phyloP scores from a whole-genome alignment of 1,140 invertebrate genomes.

The Dendrolimus punctatus region DNA sequence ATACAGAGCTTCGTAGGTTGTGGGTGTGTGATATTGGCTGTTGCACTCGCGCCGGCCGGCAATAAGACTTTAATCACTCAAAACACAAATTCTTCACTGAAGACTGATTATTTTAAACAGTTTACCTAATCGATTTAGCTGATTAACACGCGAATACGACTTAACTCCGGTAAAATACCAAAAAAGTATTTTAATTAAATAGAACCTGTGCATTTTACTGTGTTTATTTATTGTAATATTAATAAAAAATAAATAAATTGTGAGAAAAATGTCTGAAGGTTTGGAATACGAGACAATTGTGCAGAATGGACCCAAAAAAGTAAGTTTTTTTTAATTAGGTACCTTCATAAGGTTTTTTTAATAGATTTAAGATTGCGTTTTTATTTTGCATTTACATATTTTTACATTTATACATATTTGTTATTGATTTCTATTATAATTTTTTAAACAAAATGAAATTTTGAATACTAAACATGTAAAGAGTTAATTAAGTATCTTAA shows the following conservation, averaged over 20 bases:
- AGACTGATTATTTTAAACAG: constrained; percentile 45
- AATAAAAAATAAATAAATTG: constrained; percentile 21
- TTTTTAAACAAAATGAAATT: too few species aligned
- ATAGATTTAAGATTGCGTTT: background rate
- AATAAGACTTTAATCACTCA: constrained; percentile 33
- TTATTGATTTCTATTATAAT: too few species aligned
- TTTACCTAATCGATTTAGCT: constrained; percentile 1
- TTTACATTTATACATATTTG: too few species aligned
- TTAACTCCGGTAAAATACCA: constrained; percentile 21
- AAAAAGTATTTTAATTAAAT: constrained; percentile 23
- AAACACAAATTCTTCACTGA: constrained; percentile 42
- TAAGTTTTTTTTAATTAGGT: constrained; percentile 34
- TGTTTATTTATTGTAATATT: constrained; percentile 20
- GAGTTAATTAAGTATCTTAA: too few species aligned
- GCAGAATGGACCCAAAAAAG: constrained; percentile 73
- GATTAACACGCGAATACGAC: constrained; percentile 12
- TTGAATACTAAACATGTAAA: too few species aligned
- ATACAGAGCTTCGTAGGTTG: constrained; percentile 45
- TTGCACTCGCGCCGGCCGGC: constrained; percentile 43
- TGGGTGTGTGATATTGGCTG: constrained; percentile 48
- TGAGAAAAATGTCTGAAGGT: constrained; percentile 67
- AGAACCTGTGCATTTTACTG: constrained; percentile 19
- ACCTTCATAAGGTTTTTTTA: constrained; percentile 2
- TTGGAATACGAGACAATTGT: constrained; percentile 72
- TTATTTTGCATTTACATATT: too few species aligned